Percentiles rank a stretch among this genome's conserved stretches.
phyloP scores from a whole-genome alignment of 2,888 invertebrate genomes.

The Euspilapteryx auroguttella region DNA sequence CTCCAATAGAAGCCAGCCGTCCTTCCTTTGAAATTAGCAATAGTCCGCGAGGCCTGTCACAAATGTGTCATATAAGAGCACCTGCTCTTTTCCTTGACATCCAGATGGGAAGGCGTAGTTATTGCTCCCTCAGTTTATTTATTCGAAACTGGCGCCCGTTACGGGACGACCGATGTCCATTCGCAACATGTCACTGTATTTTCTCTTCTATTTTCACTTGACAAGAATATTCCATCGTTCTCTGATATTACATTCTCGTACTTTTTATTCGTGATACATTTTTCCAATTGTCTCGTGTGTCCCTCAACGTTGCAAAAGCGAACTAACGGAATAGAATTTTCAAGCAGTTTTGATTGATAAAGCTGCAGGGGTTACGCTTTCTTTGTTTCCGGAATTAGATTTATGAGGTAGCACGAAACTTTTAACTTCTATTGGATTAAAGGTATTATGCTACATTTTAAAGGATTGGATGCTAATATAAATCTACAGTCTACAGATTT shows the following conservation, averaged over 20 bases:
- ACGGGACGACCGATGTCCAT: slow-evolving; percentile 49
- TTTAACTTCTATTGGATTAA: slow-evolving; percentile 54
- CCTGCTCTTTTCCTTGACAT: slow-evolving; percentile 30
- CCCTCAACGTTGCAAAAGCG: slow-evolving; percentile 15
- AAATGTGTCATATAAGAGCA: slow-evolving; percentile 33
- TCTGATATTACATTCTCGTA: slow-evolving; percentile 56
- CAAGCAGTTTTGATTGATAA: slow-evolving; percentile 60
- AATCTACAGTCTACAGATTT: too few relatives aligned
- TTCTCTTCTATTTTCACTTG: slow-evolving; percentile 57
- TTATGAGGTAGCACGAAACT: slow-evolving; percentile 46
- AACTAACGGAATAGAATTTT: slow-evolving; percentile 57
- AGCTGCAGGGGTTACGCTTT: slow-evolving; percentile 26
- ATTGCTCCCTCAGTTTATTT: slow-evolving; percentile 48
- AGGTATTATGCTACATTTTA: too few relatives aligned
- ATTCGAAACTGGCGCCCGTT: slow-evolving; percentile 43
- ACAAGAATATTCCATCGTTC: slow-evolving; percentile 49
- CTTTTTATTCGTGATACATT: slow-evolving; percentile 31
- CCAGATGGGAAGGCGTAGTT: slow-evolving; percentile 27
- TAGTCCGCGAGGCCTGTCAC: slow-evolving; percentile 26
- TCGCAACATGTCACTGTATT: slow-evolving; percentile 54
- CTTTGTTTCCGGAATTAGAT: slow-evolving; percentile 58
- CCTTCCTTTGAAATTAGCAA: slow-evolving; percentile 21
- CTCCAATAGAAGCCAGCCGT: slow-evolving; percentile 10
- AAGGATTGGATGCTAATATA: too few relatives aligned
- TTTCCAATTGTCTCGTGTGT: slow-evolving; percentile 17